Base-by-base conservation (phyloP, 2,797 vertebrate species). In the Selene dorsalis region DNA sequence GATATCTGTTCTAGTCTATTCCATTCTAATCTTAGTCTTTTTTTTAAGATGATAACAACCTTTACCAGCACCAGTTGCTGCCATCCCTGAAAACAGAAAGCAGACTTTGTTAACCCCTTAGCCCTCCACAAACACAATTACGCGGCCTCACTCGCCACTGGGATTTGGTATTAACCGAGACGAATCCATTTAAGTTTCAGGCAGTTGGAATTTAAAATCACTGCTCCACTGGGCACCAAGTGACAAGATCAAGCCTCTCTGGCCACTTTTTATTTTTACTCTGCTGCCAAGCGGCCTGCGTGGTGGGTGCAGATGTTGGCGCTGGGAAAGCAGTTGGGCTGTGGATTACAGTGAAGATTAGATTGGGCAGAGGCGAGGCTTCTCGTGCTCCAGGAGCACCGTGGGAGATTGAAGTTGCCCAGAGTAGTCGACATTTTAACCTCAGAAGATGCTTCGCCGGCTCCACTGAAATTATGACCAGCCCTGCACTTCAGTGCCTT, bases 281-380 rank as follows among this genome's bases (percentile, higher is more conserved):
- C 52, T 26, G 39, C 74, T 55, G 56, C 66, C 57, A 41, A 69
- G 28, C 20, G 0, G 60, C 58, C 79, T 17, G 16, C 47, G 56
- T 28, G n/a, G 53, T 10, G 32, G 66, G 28, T 69, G 65, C 78
- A 50, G 80, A 45, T 57, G 82, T 66, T 6, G 71, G 26, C 47
- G 67, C 73, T 68, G 75, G 82, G 79, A 75, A 65, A 69, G 82
- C 60, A 59, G 80, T 59, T 6, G 13, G 55, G 41, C 55, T 20
- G 20, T 73, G 78, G 85, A 84, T 90, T 81, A 79, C 71, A 80
- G 41, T 38, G 58, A 30, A 85, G 86, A 87, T 84, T 76, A 87
- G 75, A 83, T 69, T 61, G 69, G 73, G 78, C 69, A 52, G 79
- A 87, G 68, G 65, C 8, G 65, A 79, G 57, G 75, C 39, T 65